Percentiles rank a stretch among this genome's conserved stretches.
Evolutionary conservation across 1,140 invertebrate genomes (phyloP).

Genomic region (Panagrolaimus sp.): DNA sequence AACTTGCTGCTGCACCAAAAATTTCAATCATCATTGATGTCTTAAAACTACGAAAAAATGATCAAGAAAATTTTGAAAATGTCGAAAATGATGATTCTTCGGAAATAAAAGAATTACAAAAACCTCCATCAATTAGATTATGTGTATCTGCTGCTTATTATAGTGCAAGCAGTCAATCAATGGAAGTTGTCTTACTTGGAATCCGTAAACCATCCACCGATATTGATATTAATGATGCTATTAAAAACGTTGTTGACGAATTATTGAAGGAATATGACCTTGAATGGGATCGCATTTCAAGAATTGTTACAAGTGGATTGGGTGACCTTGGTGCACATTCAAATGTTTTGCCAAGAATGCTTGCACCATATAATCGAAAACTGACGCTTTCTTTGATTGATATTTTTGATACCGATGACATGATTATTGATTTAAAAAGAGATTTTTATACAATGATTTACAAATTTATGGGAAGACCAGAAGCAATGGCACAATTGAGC

Average conservation of each 20-base stretch:
- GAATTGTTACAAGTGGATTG: not conserved
- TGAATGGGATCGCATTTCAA: slow-evolving; percentile 8
- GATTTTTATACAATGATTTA: slow-evolving; percentile 5
- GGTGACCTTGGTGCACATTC: not conserved
- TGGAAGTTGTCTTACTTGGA: slow-evolving; percentile 34
- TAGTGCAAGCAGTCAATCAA: slow-evolving; percentile 1
- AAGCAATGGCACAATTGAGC: not conserved
- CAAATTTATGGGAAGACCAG: not conserved
- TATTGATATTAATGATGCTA: slow-evolving; percentile 11
- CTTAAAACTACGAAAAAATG: slow-evolving; percentile 9
- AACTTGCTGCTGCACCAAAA: slow-evolving; percentile 21
- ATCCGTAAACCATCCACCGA: slow-evolving; percentile 15
- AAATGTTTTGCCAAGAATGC: not conserved
- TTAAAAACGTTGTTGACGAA: slow-evolving; percentile 17
- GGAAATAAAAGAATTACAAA: too few species aligned
- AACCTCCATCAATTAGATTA: not conserved
- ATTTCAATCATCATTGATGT: slow-evolving; percentile 30
- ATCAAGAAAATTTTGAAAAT: slow-evolving; percentile 1
- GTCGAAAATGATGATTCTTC: not conserved
- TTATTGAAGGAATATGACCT: slow-evolving; percentile 27
- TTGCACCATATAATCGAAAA: slow-evolving; percentile 1
- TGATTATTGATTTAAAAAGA: slow-evolving; percentile 11
- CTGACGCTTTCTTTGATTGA: not conserved
- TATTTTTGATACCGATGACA: not conserved
- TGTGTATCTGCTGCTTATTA: slow-evolving; percentile 29